These are phyloP conservation scores for Macrostomum lignano DNA, from an alignment of 1,140 invertebrate genomes.

Conservation along the genomic window DNA sequence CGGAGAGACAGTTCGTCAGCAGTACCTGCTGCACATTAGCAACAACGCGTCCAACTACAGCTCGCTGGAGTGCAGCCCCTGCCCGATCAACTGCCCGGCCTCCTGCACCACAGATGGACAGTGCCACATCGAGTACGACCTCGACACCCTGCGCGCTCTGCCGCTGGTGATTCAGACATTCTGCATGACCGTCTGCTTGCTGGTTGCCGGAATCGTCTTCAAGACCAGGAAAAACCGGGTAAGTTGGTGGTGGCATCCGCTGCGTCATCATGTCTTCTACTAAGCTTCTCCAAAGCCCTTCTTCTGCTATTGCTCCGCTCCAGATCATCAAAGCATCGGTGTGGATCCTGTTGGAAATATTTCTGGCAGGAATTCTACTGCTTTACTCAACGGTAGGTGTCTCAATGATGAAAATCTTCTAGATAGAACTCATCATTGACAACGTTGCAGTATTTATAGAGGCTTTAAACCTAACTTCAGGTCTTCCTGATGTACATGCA, in stretches of 20 bases:
- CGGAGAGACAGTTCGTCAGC: no score
- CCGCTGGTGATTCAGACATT: conserved; percentile 40
- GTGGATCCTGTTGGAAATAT: conserved; percentile 61
- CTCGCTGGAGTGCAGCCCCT: conserved; percentile 35
- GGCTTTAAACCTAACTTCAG: no score
- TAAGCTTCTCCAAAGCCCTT: neutral
- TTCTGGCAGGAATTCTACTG: conserved; percentile 49
- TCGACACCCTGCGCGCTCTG: conserved; percentile 33
- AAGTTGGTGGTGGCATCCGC: conserved; percentile 14
- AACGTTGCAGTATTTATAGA: no score
- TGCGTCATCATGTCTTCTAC: conserved; percentile 2
- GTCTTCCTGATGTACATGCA: no score
- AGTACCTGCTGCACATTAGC: no score
- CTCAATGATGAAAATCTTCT: conserved; percentile 4
- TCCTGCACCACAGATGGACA: conserved; percentile 30
- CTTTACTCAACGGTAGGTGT: conserved; percentile 50
- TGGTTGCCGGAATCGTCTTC: conserved; percentile 41
- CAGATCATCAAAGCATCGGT: conserved; percentile 50
- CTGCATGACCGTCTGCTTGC: conserved; percentile 40
- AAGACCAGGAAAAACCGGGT: conserved; percentile 47
- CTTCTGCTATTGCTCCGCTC: conserved; percentile 11
- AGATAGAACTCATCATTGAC: no score
- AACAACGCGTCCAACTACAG: no score
- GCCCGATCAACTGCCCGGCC: conserved; percentile 32
- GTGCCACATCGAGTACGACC: conserved; percentile 32